A percentile compares a stretch with the other conserved stretches of the same genome.
These are phyloP conservation scores for Anoplopoma fimbria DNA, from an alignment of 2,113 vertebrate species.

Conservation along the genomic window DNA sequence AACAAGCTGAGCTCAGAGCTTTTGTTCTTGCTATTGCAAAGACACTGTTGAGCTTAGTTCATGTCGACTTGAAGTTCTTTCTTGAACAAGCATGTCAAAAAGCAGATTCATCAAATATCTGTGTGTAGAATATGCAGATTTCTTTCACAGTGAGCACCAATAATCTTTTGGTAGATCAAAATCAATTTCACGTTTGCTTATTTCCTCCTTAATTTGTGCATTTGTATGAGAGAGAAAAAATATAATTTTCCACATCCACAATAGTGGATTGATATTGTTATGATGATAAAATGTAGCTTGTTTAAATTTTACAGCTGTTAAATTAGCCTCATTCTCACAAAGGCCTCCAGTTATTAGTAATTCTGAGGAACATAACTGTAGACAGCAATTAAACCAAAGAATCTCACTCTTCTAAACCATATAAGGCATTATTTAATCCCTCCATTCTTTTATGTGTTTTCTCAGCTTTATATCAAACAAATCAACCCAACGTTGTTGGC, in stretches of 20 bases:
- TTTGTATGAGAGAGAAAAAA: not conserved
- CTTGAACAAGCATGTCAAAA: not conserved
- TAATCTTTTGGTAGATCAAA: not conserved
- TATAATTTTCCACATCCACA: not conserved
- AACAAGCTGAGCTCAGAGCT: conserved; percentile 18
- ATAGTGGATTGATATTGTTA: not conserved
- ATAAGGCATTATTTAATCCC: conserved; percentile 3
- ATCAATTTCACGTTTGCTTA: not conserved
- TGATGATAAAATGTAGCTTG: not conserved
- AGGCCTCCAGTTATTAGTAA: conserved; percentile 4
- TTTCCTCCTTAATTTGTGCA: not conserved
- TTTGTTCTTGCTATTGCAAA: conserved; percentile 38
- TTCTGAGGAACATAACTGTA: not conserved
- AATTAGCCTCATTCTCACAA: conserved; percentile 1
- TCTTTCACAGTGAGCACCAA: conserved; percentile 15
- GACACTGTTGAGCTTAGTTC: conserved; percentile 23
- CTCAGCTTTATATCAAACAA: conserved; percentile 31
- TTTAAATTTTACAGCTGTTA: not conserved
- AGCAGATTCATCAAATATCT: conserved; percentile 26
- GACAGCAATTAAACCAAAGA: conserved; percentile 21
- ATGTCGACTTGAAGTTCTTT: not conserved
- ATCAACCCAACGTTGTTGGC: conserved; percentile 57
- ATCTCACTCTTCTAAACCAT: not conserved
- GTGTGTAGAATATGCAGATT: conserved; percentile 15
- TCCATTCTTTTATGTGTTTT: conserved; percentile 31